Percentiles rank a stretch among this genome's conserved stretches.
Evolutionary conservation across 2,113 vertebrate species (phyloP).

Genomic region (Halcyon senegalensis): DNA sequence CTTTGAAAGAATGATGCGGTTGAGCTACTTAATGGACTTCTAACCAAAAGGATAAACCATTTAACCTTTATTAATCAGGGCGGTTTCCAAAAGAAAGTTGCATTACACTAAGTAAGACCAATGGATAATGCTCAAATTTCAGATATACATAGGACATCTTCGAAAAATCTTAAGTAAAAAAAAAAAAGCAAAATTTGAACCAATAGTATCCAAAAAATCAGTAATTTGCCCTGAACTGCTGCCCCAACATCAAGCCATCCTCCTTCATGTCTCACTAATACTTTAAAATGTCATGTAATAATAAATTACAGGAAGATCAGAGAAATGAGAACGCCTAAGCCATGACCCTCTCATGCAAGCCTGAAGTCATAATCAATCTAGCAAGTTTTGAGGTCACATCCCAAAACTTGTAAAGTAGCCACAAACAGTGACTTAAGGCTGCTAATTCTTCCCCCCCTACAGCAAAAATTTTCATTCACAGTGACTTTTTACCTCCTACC

Average conservation of each 20-base stretch:
- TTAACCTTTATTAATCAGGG: background rate
- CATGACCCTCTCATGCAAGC: background rate
- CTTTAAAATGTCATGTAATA: background rate
- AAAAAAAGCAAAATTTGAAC: background rate
- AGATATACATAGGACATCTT: background rate
- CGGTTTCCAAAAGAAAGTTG: background rate
- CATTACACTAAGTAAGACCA: background rate
- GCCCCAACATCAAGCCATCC: background rate
- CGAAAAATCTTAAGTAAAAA: background rate
- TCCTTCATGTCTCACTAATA: background rate
- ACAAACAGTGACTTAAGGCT: background rate
- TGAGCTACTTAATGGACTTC: background rate
- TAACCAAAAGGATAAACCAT: background rate
- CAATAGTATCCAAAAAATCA: background rate
- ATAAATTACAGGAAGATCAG: constrained; percentile 4
- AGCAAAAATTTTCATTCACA: background rate
- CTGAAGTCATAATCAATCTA: background rate
- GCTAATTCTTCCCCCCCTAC: background rate
- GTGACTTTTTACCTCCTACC: background rate
- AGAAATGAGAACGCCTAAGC: background rate
- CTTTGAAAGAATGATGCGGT: background rate
- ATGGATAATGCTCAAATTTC: background rate
- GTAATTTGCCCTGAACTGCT: background rate
- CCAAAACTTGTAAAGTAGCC: background rate
- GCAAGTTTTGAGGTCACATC: background rate